Percentiles rank a stretch among this genome's conserved stretches.
Evolutionary conservation across 2,113 vertebrate genomes (phyloP).

Genomic region (Varanus salvator): DNA sequence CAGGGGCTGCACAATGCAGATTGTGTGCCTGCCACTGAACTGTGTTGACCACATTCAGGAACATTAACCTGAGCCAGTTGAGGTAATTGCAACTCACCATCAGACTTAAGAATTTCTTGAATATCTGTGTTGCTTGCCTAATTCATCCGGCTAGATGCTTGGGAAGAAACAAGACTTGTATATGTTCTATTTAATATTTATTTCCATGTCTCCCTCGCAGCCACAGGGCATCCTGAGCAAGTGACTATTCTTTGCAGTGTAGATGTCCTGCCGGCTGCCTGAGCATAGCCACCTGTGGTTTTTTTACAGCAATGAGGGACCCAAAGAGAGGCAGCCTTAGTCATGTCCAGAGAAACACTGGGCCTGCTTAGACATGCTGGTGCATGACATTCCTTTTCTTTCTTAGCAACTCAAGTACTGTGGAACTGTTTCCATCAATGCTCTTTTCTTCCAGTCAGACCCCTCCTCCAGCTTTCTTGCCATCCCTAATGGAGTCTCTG

Average conservation of each 20-base stretch:
- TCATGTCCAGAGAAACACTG: background rate
- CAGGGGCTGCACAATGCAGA: too few relatives aligned
- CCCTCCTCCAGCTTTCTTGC: background rate
- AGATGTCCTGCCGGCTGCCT: background rate
- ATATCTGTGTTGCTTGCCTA: background rate
- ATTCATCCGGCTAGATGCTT: background rate
- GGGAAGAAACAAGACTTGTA: background rate
- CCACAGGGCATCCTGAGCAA: background rate
- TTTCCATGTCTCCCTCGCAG: background rate
- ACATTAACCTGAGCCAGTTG: background rate
- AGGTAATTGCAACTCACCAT: background rate
- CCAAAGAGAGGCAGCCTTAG: background rate
- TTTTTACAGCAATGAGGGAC: background rate
- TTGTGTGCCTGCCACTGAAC: too few relatives aligned
- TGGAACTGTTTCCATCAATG: conserved; percentile 54
- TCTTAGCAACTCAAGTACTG: conserved; percentile 37
- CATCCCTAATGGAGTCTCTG: conserved; percentile 51
- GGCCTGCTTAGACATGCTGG: conserved; percentile 11
- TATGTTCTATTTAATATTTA: background rate
- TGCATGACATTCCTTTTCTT: conserved; percentile 34
- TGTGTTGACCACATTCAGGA: too few relatives aligned
- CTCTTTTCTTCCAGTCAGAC: conserved; percentile 34
- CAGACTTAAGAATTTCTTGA: background rate
- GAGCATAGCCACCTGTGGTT: background rate
- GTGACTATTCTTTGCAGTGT: background rate